Evolutionary conservation across 2,888 invertebrate genomes (phyloP).

Genomic region (Caenorhabditis doughertyi): DNA sequence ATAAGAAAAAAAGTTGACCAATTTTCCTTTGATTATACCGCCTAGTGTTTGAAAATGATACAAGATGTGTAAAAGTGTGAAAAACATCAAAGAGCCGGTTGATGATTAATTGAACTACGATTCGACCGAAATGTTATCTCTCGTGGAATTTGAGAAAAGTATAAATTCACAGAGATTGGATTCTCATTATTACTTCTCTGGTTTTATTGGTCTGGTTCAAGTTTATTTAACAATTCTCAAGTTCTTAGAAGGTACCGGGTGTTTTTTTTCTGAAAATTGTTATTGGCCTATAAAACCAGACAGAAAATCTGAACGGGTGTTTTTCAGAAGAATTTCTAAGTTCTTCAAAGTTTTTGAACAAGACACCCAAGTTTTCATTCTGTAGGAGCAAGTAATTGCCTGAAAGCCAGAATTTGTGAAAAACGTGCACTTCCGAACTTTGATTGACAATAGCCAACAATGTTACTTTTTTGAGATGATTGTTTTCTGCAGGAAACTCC

Average conservation of each 20-base stretch:
- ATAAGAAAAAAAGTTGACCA: neutral
- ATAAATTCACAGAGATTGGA: no score
- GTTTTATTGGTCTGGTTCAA: no score
- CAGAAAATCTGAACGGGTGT: no score
- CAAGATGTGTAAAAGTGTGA: neutral
- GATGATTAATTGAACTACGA: conserved; percentile 38
- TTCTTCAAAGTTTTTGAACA: no score
- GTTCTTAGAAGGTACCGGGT: no score
- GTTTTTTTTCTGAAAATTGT: neutral
- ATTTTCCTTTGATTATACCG: conserved; percentile 27
- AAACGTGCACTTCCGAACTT: conserved; percentile 12
- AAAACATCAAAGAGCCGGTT: conserved; percentile 39
- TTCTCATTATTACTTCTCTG: no score
- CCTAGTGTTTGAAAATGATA: conserved; percentile 4
- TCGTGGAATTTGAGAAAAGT: no score
- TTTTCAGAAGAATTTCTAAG: no score
- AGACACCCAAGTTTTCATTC: neutral
- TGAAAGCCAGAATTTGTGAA: no score
- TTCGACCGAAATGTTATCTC: conserved; percentile 12
- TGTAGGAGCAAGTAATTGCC: neutral
- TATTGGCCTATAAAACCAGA: neutral
- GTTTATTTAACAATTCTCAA: no score
- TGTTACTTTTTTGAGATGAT: conserved; percentile 7
- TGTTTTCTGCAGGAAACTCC: conserved; percentile 19
- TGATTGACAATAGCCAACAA: conserved; percentile 24